Percentiles rank a stretch among this genome's conserved stretches.
Conservation (phyloP, 2,113 vertebrate genomes). For the Archocentrus centrarchus region DNA sequence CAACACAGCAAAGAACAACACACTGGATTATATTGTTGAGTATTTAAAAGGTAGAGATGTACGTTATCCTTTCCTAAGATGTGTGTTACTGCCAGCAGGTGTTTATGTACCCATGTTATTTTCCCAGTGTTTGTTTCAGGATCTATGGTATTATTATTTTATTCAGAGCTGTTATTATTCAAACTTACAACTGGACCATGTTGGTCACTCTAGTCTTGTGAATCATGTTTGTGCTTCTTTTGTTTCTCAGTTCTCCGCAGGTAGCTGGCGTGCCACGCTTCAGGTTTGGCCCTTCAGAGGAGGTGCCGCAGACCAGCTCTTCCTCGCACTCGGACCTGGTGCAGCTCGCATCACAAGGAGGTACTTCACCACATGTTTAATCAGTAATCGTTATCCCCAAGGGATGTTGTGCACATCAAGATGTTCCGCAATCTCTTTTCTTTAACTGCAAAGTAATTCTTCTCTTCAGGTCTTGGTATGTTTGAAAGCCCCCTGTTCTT, state of each 20-base stretch:
- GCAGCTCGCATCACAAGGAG: conserved; percentile 96
- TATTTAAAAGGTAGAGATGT: too few relatives aligned
- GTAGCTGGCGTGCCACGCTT: conserved; percentile 92
- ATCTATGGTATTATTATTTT: too few relatives aligned
- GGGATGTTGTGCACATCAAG: background rate
- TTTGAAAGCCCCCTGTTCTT: conserved; percentile 92
- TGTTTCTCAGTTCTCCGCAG: conserved; percentile 88
- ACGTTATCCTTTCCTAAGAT: too few relatives aligned
- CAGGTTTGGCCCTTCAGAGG: conserved; percentile 90
- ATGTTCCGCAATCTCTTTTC: background rate
- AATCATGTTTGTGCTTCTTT: rapidly evolving
- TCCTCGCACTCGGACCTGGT: conserved; percentile 94
- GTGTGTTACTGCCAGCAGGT: too few relatives aligned
- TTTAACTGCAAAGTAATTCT: background rate
- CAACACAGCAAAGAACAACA: too few relatives aligned
- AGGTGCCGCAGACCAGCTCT: conserved; percentile 90
- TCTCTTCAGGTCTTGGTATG: conserved; percentile 89
- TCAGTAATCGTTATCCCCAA: background rate
- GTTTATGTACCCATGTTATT: too few relatives aligned
- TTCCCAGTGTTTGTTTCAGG: too few relatives aligned
- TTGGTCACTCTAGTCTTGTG: rapidly evolving
- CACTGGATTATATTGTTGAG: too few relatives aligned
- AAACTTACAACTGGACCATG: background rate
- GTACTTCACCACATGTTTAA: conserved; percentile 65
- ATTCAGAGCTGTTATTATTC: too few relatives aligned